A percentile compares a stretch with the other conserved stretches of the same genome.
Conservation (phyloP, 1,140 invertebrate genomes). For the Neotoxoptera formosana region DNA sequence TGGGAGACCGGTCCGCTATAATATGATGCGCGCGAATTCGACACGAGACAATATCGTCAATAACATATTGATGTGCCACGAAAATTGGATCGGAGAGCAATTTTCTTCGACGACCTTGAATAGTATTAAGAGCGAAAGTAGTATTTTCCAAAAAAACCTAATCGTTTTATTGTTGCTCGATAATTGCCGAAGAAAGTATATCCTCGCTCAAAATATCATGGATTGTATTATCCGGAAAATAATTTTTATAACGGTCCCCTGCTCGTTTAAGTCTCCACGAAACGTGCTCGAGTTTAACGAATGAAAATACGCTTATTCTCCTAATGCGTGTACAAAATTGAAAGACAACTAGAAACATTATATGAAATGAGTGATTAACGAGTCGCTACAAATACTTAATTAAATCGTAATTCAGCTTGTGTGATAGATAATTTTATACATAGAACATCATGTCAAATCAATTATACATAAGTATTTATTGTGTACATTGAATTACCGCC, state of each 20-base stretch:
- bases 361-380: not conserved
- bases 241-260: not conserved
- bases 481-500: not conserved
- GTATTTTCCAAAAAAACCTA: not conserved
- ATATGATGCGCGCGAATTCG: not conserved
- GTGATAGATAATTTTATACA: not conserved
- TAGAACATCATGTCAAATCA: not conserved
- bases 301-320: not conserved
- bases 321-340: not conserved
- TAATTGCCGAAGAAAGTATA: constrained; percentile 15
- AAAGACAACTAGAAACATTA: not conserved
- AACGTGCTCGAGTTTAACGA: not conserved
- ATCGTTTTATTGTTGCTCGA: not conserved
- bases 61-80: not conserved
- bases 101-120: constrained; percentile 25
- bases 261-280: not conserved
- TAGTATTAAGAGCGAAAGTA: constrained; percentile 46
- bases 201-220: not conserved
- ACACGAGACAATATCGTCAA: not conserved
- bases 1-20: not conserved
- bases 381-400: not conserved
- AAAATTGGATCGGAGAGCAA: not conserved
- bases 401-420: not conserved
- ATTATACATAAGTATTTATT: not conserved
- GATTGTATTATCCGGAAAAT: not conserved